Conservation (phyloP, 2,797 vertebrate species). For the Ctenopoma multispine region DNA sequence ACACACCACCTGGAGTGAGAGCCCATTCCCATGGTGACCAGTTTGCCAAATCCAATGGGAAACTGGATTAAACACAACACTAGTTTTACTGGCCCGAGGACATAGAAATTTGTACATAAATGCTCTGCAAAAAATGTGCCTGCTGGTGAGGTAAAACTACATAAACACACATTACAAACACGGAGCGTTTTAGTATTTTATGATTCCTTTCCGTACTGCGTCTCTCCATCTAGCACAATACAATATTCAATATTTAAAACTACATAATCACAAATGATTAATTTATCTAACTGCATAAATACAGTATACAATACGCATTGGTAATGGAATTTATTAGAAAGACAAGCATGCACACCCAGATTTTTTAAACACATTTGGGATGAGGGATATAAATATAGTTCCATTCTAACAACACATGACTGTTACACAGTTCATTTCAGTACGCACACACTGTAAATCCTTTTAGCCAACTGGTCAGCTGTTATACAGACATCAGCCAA, state of each 20-base stretch:
- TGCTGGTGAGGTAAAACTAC: slow-evolving; percentile 13
- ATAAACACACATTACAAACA: slow-evolving; percentile 6
- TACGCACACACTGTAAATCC: slow-evolving; percentile 10
- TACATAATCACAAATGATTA: no score
- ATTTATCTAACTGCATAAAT: no score
- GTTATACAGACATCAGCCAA: slow-evolving; percentile 7
- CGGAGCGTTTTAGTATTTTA: no score
- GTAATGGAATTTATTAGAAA: slow-evolving; percentile 16
- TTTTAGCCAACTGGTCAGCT: neutral
- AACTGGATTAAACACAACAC: slow-evolving; percentile 32
- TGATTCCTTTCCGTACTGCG: no score
- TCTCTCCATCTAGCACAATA: no score
- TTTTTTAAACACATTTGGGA: neutral
- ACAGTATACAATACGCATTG: neutral
- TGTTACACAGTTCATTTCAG: neutral
- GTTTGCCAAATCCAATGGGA: slow-evolving; percentile 66
- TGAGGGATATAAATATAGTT: neutral
- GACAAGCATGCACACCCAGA: neutral
- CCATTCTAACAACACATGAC: neutral
- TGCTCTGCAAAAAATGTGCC: slow-evolving; percentile 19
- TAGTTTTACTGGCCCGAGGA: slow-evolving; percentile 22
- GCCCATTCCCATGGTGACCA: slow-evolving; percentile 70
- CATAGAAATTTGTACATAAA: slow-evolving; percentile 26
- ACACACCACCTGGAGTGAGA: slow-evolving; percentile 77
- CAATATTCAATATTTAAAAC: no score